These are phyloP conservation scores for Corbicula japonica DNA, from an alignment of 2,888 invertebrate species.

Conservation along the genomic window DNA sequence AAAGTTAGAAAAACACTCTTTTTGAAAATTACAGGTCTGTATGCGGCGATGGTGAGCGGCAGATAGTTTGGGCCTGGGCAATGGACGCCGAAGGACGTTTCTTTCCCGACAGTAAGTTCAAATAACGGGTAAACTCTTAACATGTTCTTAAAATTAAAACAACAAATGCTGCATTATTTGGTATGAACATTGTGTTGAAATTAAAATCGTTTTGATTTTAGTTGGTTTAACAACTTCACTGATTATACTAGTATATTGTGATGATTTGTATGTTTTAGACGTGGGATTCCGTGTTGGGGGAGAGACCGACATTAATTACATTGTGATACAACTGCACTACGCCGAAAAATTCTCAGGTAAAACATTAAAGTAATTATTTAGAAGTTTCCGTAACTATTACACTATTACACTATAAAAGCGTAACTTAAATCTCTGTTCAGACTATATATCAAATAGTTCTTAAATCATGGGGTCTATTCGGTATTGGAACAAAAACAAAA, in stretches of 20 bases:
- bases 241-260: too few species aligned
- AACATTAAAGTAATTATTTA: too few species aligned
- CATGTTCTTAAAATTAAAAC: too few species aligned
- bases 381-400: background rate
- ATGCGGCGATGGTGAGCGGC: constrained; percentile 72
- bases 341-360: constrained; percentile 73
- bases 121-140: too few species aligned
- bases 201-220: too few species aligned
- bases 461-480: background rate
- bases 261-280: too few species aligned
- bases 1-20: too few species aligned
- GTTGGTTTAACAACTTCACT: too few species aligned
- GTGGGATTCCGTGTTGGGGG: constrained; percentile 88
- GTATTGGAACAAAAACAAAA: background rate
- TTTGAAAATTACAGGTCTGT: constrained; percentile 57
- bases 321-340: constrained; percentile 88
- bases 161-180: too few species aligned
- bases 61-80: constrained; percentile 89
- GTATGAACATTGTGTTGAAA: too few species aligned
- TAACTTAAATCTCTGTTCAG: background rate
- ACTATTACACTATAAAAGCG: background rate
- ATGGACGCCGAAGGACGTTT: constrained; percentile 88
- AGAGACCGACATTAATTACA: constrained; percentile 86
- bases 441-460: background rate
- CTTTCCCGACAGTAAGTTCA: constrained; percentile 87